These are phyloP conservation scores for Hemiprocne comata DNA, from an alignment of 2,113 vertebrate genomes.

Conservation along the genomic window DNA sequence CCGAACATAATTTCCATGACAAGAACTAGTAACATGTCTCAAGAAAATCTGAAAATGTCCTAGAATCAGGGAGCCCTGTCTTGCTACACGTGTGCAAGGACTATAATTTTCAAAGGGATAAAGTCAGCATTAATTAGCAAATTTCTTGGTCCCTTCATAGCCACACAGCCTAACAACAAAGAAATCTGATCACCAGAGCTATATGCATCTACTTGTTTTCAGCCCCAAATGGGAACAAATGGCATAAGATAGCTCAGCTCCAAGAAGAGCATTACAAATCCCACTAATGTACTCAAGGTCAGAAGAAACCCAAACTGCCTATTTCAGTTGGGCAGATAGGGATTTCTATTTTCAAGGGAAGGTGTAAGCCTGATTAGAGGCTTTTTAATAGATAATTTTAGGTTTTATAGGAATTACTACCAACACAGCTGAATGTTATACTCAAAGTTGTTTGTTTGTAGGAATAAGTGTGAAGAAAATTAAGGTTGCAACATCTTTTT, in stretches of 20 bases:
- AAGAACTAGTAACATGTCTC: neutral
- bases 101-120: neutral
- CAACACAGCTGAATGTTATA: neutral
- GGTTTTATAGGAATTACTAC: neutral
- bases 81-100: neutral
- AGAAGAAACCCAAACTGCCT: neutral
- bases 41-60: neutral
- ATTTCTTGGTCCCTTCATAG: neutral
- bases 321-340: neutral
- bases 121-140: neutral
- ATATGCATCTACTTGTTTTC: neutral
- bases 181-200: neutral
- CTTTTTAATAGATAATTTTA: neutral
- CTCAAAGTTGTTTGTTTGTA: neutral
- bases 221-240: neutral
- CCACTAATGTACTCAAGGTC: fast-evolving
- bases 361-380: neutral
- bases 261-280: neutral
- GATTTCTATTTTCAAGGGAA: neutral
- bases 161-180: neutral
- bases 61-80: neutral
- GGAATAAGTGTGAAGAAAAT: neutral
- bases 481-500: neutral
- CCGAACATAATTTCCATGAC: neutral
- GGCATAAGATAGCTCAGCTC: fast-evolving